Base-by-base conservation (phyloP, 1,140 invertebrate species). In the Drosophila punjabiensis region DNA sequence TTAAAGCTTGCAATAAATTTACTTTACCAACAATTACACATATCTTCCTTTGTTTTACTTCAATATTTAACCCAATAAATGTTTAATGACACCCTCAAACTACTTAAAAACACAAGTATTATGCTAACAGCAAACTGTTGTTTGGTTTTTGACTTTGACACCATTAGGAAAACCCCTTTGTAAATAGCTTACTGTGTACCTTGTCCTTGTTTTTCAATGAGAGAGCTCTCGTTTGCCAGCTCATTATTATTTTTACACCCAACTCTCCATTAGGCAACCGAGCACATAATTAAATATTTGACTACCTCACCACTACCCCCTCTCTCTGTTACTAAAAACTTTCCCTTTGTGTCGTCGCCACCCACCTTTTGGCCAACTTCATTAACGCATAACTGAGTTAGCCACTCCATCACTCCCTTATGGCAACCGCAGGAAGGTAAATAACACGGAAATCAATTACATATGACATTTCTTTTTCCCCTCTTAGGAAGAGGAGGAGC, bases 361-460 rank as follows among this genome's bases (percentile, higher is more conserved):
- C 24, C 24, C 24, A 24, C 24, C 66, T 45, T 50, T 64, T 56
- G 53, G 50, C 63, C 45, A 65, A 76, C 84, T 86, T 88, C 61
- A 87, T 88, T 87, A 87, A 50, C 84, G 56, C 84, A 80, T 83
- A 88, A 69, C 66, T 61, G 39, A 78, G 75, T 78, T 63, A 61
- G 58, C 58, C 55, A 33, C 33, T n/a, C 33, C 48, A 32, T 10
- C 32, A 20, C n/a, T 32, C 50, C 18, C 52, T 28, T 33, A 24
- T 64, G 30, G 32, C 32, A 56, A 56, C 75, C 75, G 30, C 65
- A 70, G 77, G 69, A 70, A 59, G 77, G 76, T 63, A 79, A 79
- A 79, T 79, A 79, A 63, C 65, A 56, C 66, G 59, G 76, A 85
- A 85, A 87, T 88, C 84, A 87, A 87, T 87, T 87, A 88, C 84